Base-by-base conservation (phyloP, 1,140 invertebrate genomes). In the Chrysopa pallens region DNA sequence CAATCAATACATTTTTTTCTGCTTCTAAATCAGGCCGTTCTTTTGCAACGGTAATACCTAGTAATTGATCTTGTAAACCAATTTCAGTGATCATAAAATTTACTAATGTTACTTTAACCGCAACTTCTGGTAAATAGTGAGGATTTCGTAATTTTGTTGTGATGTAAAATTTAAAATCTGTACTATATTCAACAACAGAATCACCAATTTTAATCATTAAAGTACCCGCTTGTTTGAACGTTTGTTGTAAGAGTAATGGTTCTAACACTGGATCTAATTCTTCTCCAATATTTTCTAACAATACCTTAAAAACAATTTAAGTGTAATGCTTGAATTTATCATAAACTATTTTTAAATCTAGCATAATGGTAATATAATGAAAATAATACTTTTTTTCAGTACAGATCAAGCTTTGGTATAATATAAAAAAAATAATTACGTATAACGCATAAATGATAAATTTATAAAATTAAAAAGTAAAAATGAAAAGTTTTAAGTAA, bases 91-190 rank as follows among this genome's bases (percentile, higher is more conserved):
- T 84, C 74, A 84, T 82, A 53, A 95, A 95, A 63, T 95, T 95
- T 4, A 96, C 62, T 12, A 95, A 53, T 0, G 87, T 91, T 3
- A 94, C 89, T 62, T 91, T 91, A 0, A 92, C 87, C 0, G 87
- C 76, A 9, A 89, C 76, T 64, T 95, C 91, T 1, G 90, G 89
- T 43, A 92, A 55, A 55, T 92, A 94, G 61, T 94, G 90, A 0
- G 91, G 91, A 66, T 94, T 94, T 23, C 85, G 67, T 15, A 94
- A 58, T 59, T 92, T 94, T 1, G 91, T 94, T 9, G 89, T 93
- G 36, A 96, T 87, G 56, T 93, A 95, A 46, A 97, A 74, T 55
- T 84, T 80, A 55, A 96, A 96, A 51, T 80, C 76, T 40, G 73
- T 64, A 49, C 78, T 87, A 55, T 94, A 96, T 63, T 87, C 84